Conservation (phyloP, 1,140 invertebrate genomes). For the Linepithema humile region DNA sequence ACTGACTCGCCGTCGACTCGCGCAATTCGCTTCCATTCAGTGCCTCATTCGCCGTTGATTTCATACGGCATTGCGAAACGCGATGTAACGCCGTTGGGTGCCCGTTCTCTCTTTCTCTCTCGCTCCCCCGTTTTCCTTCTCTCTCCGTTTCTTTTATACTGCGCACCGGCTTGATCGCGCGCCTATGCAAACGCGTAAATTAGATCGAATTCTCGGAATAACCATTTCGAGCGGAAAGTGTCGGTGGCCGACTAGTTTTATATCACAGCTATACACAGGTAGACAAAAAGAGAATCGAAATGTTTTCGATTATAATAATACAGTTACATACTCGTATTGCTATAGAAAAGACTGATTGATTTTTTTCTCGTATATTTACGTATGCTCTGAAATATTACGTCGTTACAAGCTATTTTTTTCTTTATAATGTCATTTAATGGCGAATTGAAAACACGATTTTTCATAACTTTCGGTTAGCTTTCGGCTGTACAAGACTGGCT, state of each 20-base stretch:
- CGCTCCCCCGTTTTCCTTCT: not conserved
- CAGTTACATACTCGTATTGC: not conserved
- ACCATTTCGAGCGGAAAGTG: conserved; percentile 55
- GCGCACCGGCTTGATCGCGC: conserved; percentile 32
- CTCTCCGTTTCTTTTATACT: conserved; percentile 45
- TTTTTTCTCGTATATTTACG: conserved; percentile 5
- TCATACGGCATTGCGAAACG: conserved; percentile 65
- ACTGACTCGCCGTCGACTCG: conserved; percentile 22
- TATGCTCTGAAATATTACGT: not conserved
- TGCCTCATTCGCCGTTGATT: conserved; percentile 47
- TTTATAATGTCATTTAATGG: not conserved
- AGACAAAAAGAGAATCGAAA: not conserved
- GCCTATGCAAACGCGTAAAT: conserved; percentile 71
- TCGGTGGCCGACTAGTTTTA: conserved; percentile 19
- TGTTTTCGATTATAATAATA: not conserved
- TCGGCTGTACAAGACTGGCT: not conserved
- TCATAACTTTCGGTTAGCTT: not conserved
- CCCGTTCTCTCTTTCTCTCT: conserved; percentile 24
- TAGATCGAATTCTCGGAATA: conserved; percentile 63
- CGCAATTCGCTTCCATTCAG: conserved; percentile 61
- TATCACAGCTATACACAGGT: not conserved
- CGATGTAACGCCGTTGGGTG: conserved; percentile 61
- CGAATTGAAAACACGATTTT: not conserved
- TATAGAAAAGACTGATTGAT: not conserved
- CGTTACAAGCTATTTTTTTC: not conserved